Evolutionary conservation across 37 sponge, comb jelly and placozoan species (phyloP).

Genomic region (Cliona cf. orientalis): DNA sequence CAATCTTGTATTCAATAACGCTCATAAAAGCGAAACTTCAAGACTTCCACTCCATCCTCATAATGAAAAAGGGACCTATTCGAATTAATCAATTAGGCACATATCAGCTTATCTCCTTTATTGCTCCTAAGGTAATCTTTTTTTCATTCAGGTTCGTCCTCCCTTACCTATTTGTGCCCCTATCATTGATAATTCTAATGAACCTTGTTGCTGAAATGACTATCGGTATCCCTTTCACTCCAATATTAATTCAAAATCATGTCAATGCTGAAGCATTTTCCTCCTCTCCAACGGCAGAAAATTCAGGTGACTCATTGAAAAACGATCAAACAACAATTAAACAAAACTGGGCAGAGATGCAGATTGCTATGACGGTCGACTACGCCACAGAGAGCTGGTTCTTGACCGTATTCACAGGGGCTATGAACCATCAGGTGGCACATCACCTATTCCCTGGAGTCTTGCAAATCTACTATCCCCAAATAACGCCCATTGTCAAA

Average conservation of each 20-base stretch:
- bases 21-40: constrained; percentile 27
- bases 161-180: constrained; percentile 11
- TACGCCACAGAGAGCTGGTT: constrained; percentile 39
- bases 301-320: no score
- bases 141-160: constrained; percentile 21
- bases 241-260: no score
- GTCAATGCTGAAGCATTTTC: background rate
- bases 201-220: constrained; percentile 16
- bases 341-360: constrained; percentile 55
- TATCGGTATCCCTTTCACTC: no score
- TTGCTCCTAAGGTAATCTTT: constrained; percentile 13
- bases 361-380: constrained; percentile 35
- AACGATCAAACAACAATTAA: no score
- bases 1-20: constrained; percentile 28
- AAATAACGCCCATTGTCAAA: constrained; percentile 30
- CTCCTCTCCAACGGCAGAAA: background rate
- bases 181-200: constrained; percentile 4
- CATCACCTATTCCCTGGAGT: constrained; percentile 43
- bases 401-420: constrained; percentile 28
- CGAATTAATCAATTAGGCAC: background rate
- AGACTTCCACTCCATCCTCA: constrained; percentile 34
- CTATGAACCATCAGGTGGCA: constrained; percentile 28
- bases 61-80: constrained; percentile 1
- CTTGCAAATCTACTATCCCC: constrained; percentile 6
- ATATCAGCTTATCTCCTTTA: constrained; percentile 1